A percentile compares a stretch with the other conserved stretches of the same genome.
Evolutionary conservation across 2,797 vertebrate genomes (phyloP).

Genomic region (Hypotaenidia philippensis): DNA sequence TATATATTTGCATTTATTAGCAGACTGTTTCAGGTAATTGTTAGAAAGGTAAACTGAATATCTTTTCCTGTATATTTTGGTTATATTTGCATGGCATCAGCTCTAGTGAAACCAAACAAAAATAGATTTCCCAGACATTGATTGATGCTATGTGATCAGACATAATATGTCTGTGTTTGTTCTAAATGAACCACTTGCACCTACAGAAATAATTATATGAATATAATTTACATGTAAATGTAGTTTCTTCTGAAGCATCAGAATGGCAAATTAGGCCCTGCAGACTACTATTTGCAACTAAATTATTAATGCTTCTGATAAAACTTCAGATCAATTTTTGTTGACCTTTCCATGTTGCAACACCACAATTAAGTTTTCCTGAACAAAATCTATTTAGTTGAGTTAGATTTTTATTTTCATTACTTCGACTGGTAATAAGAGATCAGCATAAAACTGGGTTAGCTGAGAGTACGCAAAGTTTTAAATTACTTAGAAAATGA

Average conservation of each 20-base stretch:
- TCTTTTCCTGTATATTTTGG: constrained; percentile 20
- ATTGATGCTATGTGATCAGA: constrained; percentile 59
- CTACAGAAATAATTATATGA: constrained; percentile 87
- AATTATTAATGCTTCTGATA: constrained; percentile 90
- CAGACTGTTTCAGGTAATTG: background rate
- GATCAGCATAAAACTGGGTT: constrained; percentile 39
- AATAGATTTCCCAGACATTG: constrained; percentile 26
- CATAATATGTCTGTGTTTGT: constrained; percentile 42
- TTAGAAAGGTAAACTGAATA: background rate
- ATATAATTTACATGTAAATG: constrained; percentile 95
- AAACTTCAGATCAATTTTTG: constrained; percentile 87
- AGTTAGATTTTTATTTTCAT: constrained; percentile 69
- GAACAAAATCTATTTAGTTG: constrained; percentile 69
- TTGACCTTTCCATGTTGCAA: constrained; percentile 84
- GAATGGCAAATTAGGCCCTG: constrained; percentile 87
- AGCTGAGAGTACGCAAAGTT: constrained; percentile 42
- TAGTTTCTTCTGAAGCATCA: constrained; percentile 82
- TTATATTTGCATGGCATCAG: background rate
- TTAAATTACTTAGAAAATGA: constrained; percentile 42
- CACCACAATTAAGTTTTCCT: constrained; percentile 74
- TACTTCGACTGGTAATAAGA: constrained; percentile 41
- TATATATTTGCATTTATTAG: background rate
- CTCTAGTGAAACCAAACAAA: constrained; percentile 30
- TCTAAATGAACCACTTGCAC: constrained; percentile 70
- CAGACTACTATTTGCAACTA: constrained; percentile 90